phyloP scores from a whole-genome alignment of 2,797 vertebrate genomes.

The Eulemur rubriventer region DNA sequence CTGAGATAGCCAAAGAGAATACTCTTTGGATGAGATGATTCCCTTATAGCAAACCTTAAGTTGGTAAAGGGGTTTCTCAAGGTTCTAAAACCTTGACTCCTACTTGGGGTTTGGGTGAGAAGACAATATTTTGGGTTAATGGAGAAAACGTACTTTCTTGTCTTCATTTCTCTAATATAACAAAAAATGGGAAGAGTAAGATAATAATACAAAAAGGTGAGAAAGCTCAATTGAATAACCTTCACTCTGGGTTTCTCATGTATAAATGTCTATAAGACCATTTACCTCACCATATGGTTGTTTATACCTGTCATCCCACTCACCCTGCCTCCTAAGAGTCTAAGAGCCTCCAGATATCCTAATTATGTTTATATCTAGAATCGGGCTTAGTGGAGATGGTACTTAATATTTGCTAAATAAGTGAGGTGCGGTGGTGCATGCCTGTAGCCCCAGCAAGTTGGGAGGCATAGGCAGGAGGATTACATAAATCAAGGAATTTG shows the following conservation, averaged over 20 bases:
- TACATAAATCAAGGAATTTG: neutral
- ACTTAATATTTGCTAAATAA: neutral
- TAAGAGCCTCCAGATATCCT: constrained; percentile 18
- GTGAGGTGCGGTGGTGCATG: neutral
- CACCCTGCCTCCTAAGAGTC: neutral
- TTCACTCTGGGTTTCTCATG: neutral
- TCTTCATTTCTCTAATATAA: neutral
- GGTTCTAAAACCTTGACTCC: neutral
- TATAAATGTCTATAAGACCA: neutral
- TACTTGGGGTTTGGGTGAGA: constrained; percentile 33
- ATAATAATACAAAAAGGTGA: neutral
- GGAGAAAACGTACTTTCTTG: neutral
- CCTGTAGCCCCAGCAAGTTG: neutral
- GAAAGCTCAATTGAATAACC: neutral
- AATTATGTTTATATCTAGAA: constrained; percentile 42
- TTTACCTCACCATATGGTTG: neutral
- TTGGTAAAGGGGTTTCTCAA: neutral
- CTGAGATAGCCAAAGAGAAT: constrained; percentile 10
- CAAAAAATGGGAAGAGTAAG: neutral
- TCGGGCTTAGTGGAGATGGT: neutral
- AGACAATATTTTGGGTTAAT: neutral
- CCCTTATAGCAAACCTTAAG: neutral
- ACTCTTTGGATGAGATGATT: neutral
- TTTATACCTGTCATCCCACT: neutral
- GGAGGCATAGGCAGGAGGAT: neutral